These are phyloP conservation scores for Trachemys scripta DNA, from an alignment of 2,113 vertebrate genomes.

Conservation along the genomic window DNA sequence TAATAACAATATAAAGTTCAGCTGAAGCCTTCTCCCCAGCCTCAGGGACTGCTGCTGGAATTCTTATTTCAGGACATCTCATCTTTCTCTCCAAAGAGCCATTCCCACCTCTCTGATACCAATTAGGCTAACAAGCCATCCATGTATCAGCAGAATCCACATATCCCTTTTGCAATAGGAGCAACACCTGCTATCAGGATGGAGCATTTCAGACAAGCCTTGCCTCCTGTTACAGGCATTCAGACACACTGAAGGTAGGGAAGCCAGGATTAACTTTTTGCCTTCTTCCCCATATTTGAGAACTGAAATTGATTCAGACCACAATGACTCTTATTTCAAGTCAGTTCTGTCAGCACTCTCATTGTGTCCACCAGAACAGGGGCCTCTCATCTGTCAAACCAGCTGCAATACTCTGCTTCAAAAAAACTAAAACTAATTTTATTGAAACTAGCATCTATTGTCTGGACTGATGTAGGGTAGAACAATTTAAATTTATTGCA, in stretches of 20 bases:
- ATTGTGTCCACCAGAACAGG: background rate
- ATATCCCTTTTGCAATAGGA: background rate
- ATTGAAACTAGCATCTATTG: background rate
- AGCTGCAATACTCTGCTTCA: background rate
- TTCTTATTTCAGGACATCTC: background rate
- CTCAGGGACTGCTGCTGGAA: background rate
- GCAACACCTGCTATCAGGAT: background rate
- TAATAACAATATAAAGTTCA: background rate
- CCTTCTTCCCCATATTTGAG: background rate
- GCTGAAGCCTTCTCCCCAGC: background rate
- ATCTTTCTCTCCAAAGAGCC: background rate
- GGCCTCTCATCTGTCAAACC: background rate
- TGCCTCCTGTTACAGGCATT: background rate
- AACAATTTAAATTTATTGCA: background rate
- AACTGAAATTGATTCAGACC: background rate
- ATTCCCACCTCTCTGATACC: background rate
- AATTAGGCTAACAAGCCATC: background rate
- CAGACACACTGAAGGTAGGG: background rate
- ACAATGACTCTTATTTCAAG: background rate
- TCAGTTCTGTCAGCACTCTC: background rate
- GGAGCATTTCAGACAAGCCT: background rate
- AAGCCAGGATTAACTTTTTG: background rate
- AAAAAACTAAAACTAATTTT: background rate
- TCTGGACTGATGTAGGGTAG: background rate
- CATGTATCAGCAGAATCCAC: background rate